phyloP scores from a whole-genome alignment of 2,888 invertebrate genomes.

The Nymphalis c-album region DNA sequence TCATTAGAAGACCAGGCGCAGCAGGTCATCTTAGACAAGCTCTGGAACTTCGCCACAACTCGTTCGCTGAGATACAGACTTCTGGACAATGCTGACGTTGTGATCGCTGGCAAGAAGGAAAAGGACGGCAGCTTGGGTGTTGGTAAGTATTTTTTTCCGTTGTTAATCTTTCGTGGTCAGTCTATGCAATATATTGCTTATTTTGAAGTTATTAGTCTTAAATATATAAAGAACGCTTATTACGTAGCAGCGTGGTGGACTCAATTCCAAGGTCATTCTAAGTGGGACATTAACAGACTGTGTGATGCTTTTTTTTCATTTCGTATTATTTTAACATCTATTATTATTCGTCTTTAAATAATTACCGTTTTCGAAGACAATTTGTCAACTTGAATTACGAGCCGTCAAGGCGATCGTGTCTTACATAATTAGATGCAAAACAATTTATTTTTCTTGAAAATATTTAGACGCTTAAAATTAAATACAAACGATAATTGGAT shows the following conservation, averaged over 20 bases:
- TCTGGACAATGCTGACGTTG: constrained; percentile 89
- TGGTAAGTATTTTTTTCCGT: constrained; percentile 58
- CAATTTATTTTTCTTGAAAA: background rate
- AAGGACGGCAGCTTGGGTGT: constrained; percentile 86
- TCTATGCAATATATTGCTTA: too few relatives aligned
- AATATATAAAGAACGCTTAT: too few relatives aligned
- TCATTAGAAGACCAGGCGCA: constrained; percentile 83
- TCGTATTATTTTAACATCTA: background rate
- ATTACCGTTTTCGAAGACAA: constrained; percentile 12
- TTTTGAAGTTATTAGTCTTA: too few relatives aligned
- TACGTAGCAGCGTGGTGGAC: too few relatives aligned
- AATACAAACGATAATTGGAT: background rate
- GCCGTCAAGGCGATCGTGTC: constrained; percentile 1
- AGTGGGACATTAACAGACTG: too few relatives aligned
- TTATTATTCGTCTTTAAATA: background rate
- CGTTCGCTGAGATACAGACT: constrained; percentile 89
- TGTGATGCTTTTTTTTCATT: too few relatives aligned
- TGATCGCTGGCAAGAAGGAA: constrained; percentile 85
- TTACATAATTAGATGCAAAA: constrained; percentile 4
- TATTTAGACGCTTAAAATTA: background rate
- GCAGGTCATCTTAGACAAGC: constrained; percentile 86
- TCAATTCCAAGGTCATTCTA: too few relatives aligned
- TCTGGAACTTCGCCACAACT: constrained; percentile 88
- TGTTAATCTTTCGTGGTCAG: too few relatives aligned
- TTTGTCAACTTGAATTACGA: constrained; percentile 21